These are phyloP conservation scores for Priocnemis perturbator DNA, from an alignment of 2,888 invertebrate genomes.

Conservation along the genomic window DNA sequence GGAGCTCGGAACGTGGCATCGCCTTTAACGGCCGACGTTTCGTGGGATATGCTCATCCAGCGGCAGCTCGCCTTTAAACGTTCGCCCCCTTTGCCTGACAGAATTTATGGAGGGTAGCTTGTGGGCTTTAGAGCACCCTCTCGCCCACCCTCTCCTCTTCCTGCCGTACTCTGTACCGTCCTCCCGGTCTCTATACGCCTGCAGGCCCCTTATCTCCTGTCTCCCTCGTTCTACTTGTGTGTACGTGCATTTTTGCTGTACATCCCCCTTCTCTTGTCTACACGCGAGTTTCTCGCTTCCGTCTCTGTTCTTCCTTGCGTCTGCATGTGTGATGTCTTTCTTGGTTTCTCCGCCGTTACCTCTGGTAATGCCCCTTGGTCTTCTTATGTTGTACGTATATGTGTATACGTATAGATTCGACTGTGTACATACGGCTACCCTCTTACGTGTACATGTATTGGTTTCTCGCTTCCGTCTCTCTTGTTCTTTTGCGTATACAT, in stretches of 20 bases:
- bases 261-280: not conserved
- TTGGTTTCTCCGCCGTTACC: too few relatives aligned
- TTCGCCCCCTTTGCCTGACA: conserved; percentile 33
- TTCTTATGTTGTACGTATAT: too few relatives aligned
- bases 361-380: too few relatives aligned
- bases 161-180: not conserved
- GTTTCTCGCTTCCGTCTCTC: too few relatives aligned
- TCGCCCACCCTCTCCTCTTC: not conserved
- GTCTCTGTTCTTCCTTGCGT: too few relatives aligned
- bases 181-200: not conserved
- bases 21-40: conserved; percentile 49
- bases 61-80: conserved; percentile 46
- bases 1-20: conserved; percentile 24
- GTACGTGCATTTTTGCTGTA: not conserved
- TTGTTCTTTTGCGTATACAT: too few relatives aligned
- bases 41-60: conserved; percentile 34
- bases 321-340: too few relatives aligned
- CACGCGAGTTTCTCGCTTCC: too few relatives aligned
- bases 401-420: too few relatives aligned
- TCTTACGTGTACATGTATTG: too few relatives aligned
- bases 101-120: conserved; percentile 47
- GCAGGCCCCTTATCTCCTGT: conserved; percentile 25
- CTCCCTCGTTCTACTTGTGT: not conserved
- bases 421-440: too few relatives aligned
- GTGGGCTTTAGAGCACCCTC: conserved; percentile 36